Evolutionary conservation across 2,888 invertebrate species (phyloP), one percentile per base, ranked within the genome.

Genomic region (Noctua fimbriata): DNA sequence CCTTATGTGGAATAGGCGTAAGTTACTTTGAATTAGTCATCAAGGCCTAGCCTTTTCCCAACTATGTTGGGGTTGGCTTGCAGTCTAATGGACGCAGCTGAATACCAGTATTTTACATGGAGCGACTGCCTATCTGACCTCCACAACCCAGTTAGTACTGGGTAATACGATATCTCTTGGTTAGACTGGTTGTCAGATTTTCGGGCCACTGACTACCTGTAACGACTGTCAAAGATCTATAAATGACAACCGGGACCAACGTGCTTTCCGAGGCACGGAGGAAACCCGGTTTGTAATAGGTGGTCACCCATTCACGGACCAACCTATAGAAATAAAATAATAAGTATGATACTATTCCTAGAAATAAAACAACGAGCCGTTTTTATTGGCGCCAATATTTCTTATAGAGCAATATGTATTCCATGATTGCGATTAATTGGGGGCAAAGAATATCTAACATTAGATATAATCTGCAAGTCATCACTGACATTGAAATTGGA

Each of bases 391-490:
- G 14, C n/a, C 16, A 47, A 24, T 55, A 9, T 10, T 24, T 12
- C 3, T 21, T 21, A 55, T 0, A 24, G 24, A 79, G 2, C 49
- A 41, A 18, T 16, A 67, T 0, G 18, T 9, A 60, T 52, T 69
- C 60, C 32, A 63, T 63, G 21, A 67, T 60, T 21, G 1, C 21
- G 9, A 74, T 52, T 55, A 28, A 63, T 78, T 69, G 69, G 41
- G 55, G 63, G 12, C 60, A 63, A 63, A 84, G 52, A 83, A 47
- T 49, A 83, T 44, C 18, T n/a, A 28, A 60, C 58, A 75, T 49
- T 12, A 44, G 67, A 28, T 69, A 36, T 1, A 47, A 67, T 10
- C 14, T 55, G 60, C 83, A 77, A 77, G 69, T 80, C 80, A 83
- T 69, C 24, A 0, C 24, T 55, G 16, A 55, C 36, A 76, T 80